Conservation (phyloP, 2,797 vertebrate species). For the Tenualosa ilisha region DNA sequence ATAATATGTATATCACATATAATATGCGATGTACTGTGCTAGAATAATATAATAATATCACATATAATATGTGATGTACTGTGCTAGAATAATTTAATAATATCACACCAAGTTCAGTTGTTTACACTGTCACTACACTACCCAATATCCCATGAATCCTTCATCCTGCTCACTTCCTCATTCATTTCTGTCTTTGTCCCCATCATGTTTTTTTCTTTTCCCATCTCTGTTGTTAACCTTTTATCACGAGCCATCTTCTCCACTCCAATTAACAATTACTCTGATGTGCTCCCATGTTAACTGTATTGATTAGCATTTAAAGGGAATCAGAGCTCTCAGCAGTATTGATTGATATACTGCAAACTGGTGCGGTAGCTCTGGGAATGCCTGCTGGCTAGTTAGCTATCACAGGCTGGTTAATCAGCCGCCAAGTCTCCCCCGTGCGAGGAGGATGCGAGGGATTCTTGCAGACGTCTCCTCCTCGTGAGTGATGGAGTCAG, state of each 20-base stretch:
- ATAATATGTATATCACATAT: too few species aligned
- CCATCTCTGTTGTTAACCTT: constrained; percentile 8
- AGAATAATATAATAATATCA: neutral
- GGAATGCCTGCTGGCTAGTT: neutral
- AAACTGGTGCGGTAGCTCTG: neutral
- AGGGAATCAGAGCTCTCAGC: neutral
- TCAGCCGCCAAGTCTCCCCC: neutral
- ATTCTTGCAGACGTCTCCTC: neutral
- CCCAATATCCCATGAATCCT: neutral
- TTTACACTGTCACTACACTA: neutral
- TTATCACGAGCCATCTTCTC: constrained; percentile 19
- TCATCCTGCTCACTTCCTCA: neutral
- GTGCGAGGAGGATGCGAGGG: neutral
- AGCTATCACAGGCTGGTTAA: neutral
- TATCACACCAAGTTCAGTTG: neutral
- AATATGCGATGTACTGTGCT: neutral
- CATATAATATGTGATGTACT: neutral
- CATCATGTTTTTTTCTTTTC: constrained; percentile 7
- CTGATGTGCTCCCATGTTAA: neutral
- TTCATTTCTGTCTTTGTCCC: neutral
- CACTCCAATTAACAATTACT: constrained; percentile 1
- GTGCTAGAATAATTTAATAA: neutral
- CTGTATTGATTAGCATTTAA: constrained; percentile 18
- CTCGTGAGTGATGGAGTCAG: neutral
- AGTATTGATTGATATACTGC: constrained; percentile 14